Base-by-base conservation (phyloP, 1,140 invertebrate species). In the Atta cephalotes region DNA sequence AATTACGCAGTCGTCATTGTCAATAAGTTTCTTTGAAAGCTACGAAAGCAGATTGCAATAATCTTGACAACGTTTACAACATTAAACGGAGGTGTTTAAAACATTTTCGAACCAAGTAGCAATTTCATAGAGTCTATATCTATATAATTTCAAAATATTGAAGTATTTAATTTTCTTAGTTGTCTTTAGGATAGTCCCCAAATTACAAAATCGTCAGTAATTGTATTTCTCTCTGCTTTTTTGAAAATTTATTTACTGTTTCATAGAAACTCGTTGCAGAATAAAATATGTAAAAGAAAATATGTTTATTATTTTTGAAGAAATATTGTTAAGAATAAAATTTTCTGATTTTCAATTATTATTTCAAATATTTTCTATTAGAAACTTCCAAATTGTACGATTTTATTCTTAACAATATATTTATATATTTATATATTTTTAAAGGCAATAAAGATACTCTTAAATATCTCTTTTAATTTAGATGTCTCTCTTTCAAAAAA, bases 371-470 rank as follows among this genome's bases (percentile, higher is more conserved):
- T 45, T 45, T 45, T 45, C 49, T 16, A 4, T 51, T 51, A 51
- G 14, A 51, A 3, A 45, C 39, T 45, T 45, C 39, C 49, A 51
- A 51, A 16, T 14, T 39, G 3, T 21, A 10, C 39, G 14, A 66
- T 39, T 66, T 66, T 21, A 66, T 66, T 21, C 4, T 66, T 39
- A 45, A 45, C 39, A 3, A 45, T 66, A n/a, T 66, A 12, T 66
- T 39, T 66, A 45, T 66, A n/a, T 66, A 12, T 66, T 39, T 66
- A 18, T 66, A 39, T 66, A 66, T 66, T 39, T 66, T 71, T 21
- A 18, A 71, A 51, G 51, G 66, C 16, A 9, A 4, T 7, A 49
- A n/a, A 51, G 16, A 18, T 28, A 21, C 5, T 49, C 35, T 62
- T 16, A 39, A 68, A 9, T 6, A 25, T 70, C 25, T 66, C 16